A percentile compares a stretch with the other conserved stretches of the same genome.
Evolutionary conservation across 2,888 invertebrate genomes (phyloP).

Genomic region (Drosophila longiperda): DNA sequence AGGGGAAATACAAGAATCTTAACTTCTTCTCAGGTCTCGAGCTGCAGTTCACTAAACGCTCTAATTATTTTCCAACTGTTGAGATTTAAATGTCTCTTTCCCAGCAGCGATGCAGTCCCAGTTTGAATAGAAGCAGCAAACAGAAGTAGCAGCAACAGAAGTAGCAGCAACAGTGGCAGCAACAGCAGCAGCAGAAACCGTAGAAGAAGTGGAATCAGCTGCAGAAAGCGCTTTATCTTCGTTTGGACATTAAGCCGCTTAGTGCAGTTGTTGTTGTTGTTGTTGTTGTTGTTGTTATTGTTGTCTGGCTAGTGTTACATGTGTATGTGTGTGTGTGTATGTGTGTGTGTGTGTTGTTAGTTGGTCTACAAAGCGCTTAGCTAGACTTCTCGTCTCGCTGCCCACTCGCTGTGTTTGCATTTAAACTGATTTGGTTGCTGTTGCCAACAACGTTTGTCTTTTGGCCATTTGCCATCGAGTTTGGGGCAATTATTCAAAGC

Average conservation of each 20-base stretch:
- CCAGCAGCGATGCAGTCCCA: slow-evolving; percentile 38
- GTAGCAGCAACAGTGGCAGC: slow-evolving; percentile 1
- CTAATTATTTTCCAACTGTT: slow-evolving; percentile 79
- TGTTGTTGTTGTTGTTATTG: slow-evolving; percentile 34
- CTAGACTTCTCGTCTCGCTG: neutral
- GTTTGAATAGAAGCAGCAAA: slow-evolving; percentile 8
- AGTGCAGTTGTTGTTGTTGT: slow-evolving; percentile 64
- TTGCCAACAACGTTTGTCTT: slow-evolving; percentile 5
- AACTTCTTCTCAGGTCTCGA: neutral
- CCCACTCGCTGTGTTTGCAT: slow-evolving; percentile 35
- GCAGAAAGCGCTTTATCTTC: slow-evolving; percentile 76
- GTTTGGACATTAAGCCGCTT: slow-evolving; percentile 79
- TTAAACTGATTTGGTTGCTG: slow-evolving; percentile 63
- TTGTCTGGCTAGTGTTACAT: slow-evolving; percentile 7
- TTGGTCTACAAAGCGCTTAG: slow-evolving; percentile 9
- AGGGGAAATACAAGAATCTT: neutral
- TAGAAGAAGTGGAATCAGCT: slow-evolving; percentile 15
- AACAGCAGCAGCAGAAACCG: slow-evolving; percentile 8
- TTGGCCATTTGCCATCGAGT: slow-evolving; percentile 16
- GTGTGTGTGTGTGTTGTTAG: slow-evolving; percentile 3
- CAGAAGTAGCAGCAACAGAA: slow-evolving; percentile 15
- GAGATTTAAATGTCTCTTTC: slow-evolving; percentile 72
- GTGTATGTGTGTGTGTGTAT: slow-evolving; percentile 1
- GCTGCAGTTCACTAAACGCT: slow-evolving; percentile 67
- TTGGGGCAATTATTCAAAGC: slow-evolving; percentile 80